phyloP scores from a whole-genome alignment of 2,113 vertebrate genomes.

The Psammodynastes pulverulentus region DNA sequence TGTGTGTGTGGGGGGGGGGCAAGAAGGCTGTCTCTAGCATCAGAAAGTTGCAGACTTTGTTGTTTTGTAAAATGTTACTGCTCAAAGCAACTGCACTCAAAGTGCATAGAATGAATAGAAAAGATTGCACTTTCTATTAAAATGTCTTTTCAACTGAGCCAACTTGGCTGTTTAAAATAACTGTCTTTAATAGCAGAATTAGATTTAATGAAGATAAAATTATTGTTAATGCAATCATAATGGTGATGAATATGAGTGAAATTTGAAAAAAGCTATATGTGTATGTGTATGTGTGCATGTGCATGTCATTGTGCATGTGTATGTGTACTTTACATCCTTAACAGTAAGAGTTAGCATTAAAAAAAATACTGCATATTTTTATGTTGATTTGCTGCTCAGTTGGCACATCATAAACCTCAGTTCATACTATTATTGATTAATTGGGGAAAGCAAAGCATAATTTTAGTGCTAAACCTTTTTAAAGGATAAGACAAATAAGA shows the following conservation, averaged over 20 bases:
- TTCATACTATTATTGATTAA: slow-evolving; percentile 59
- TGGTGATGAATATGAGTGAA: slow-evolving; percentile 69
- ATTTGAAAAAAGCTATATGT: slow-evolving; percentile 61
- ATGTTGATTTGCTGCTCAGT: slow-evolving; percentile 75
- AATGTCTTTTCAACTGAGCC: slow-evolving; percentile 79
- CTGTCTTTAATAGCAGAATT: slow-evolving; percentile 80
- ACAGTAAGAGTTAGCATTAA: slow-evolving; percentile 63
- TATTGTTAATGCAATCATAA: slow-evolving; percentile 79
- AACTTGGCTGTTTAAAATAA: slow-evolving; percentile 77
- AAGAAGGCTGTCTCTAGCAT: slow-evolving; percentile 60
- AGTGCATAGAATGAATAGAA: slow-evolving; percentile 79
- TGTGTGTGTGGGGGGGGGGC: slow-evolving; percentile 46
- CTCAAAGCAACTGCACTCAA: slow-evolving; percentile 76
- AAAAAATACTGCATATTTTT: slow-evolving; percentile 73
- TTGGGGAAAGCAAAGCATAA: slow-evolving; percentile 41
- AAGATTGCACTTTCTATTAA: slow-evolving; percentile 80
- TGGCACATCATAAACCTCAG: slow-evolving; percentile 81
- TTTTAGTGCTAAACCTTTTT: slow-evolving; percentile 48
- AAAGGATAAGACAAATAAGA: slow-evolving; percentile 58
- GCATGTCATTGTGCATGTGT: slow-evolving; percentile 14
- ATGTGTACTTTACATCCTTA: slow-evolving; percentile 63
- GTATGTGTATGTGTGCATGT: neutral
- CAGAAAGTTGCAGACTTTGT: slow-evolving; percentile 66
- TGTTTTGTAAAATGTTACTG: slow-evolving; percentile 73
- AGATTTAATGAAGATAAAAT: slow-evolving; percentile 77